Base-by-base conservation (phyloP, 1,140 invertebrate genomes). In the Formica selysi region DNA sequence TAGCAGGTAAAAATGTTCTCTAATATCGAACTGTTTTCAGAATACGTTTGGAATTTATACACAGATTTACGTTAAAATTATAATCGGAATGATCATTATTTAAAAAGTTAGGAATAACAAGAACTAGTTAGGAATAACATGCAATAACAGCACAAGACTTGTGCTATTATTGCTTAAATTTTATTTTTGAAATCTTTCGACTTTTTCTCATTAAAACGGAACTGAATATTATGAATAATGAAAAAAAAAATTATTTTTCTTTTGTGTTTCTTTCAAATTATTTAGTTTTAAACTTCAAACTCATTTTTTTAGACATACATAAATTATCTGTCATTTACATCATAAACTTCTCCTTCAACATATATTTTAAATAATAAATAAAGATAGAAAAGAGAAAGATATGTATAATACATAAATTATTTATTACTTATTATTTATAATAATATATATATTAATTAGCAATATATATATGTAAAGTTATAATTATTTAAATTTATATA, bases 51-150 rank as follows among this genome's bases (percentile, higher is more conserved):
- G 73, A 22, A 29, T n/a, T 79, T 13, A 54, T 26, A 79, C 38
- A 26, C n/a, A 68, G 62, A 81, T 73, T 81, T 44, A 73, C 10
- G 11, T 71, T 59, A 59, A 70, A 73, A 62, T 73, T 71, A 51
- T 73, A 81, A 81, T 61, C 38, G 26, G 13, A 54, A 71, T 71
- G 22, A 73, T 81, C 2, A 29, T 44, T 11, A 71, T 36, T 59
- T 57, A 59, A 79, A 32, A 13, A 57, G 32, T 54, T 68, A 29
- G 16, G 65, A 22, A 22, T 22, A 22, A 22, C 22, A 22, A 22
- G 22, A 22, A 22, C 22, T 22, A 22, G 22, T 22, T 22, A 22
- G 22, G 22, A 22, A 22, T 22, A 22, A 22, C 22, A 22, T 29
- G 3, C 29, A 57, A 57, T 36, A 74, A 57, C 22, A 22, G 22